Base-by-base conservation (phyloP, 2,113 vertebrate species). In the Cyprinodon tularosa region DNA sequence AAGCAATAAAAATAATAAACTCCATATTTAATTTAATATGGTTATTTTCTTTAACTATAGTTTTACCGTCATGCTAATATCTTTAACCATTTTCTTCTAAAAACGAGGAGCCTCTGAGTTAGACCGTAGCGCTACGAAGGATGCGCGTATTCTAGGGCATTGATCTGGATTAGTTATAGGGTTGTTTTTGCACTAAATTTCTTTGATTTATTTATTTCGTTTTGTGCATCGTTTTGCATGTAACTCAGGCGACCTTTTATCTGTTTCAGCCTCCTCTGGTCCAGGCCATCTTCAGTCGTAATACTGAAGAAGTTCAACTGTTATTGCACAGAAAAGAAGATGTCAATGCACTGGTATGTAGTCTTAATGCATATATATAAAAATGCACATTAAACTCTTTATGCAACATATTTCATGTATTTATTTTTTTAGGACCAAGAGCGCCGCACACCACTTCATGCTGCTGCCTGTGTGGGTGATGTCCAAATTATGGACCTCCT, bases 211-310 rank as follows among this genome's bases (percentile, higher is more conserved):
- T 15, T n/a, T 37, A 53, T 59, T 38, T 15, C 36, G 71, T 71
- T 57, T 40, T 10, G 42, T 71, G 76, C 64, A 72, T 12, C 70
- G 17, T 57, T 76, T 50, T 29, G 29, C 22, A 10, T 10, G n/a
- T 53, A 47, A 69, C 13, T 62, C 47, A 44, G 17, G 39, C 7
- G 59, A 13, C 72, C 5, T 84, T n/a, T 62, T 73, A 20, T 89
- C 72, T 78, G 1, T 85, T 89, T 39, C 88, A 95, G 98, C 96
- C 97, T 94, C 97, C 97, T 94, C 96, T 99, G 96, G 96, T 99
- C 95, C 98, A 99, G 96, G 98, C 98, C 93, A 97, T 99, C 94
- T 99, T 99, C 94, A 98, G 96, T 93, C 96, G 97, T 78, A 97
- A 99, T 93, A 90, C 96, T 91, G 98, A 99, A 94, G 97, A 99